Base-by-base conservation (phyloP, 2,113 vertebrate species). In the Gallinago undulata region DNA sequence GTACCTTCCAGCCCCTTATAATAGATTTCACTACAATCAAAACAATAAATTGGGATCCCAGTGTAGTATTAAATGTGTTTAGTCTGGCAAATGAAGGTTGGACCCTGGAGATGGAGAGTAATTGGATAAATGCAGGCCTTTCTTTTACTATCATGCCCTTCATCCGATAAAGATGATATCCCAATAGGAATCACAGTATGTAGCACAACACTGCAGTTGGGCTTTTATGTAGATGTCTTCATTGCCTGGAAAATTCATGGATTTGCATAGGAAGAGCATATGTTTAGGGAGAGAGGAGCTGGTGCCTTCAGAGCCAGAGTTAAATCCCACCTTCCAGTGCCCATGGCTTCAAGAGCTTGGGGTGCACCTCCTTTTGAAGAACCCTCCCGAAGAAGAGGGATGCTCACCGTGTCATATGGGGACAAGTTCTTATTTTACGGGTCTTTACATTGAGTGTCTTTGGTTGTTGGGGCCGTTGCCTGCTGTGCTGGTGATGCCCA, bases 1-100 rank as follows among this genome's bases (percentile, higher is more conserved):
- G 2, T 94, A 96, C 90, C 90, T 97, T 95, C 70, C 69, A 93
- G 77, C 90, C 89, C 63, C 83, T 96, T 91, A 63, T 95, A 89
- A 95, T 93, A 95, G 84, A 94, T 96, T 91, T 89, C 66, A 59
- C 74, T 87, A 55, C 60, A 95, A 92, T 93, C 92, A 96, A 97
- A 97, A 87, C 93, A 96, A 88, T 96, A 94, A 97, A 84, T 72
- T 15, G 35, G 90, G 66, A 95, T 96, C 94, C 82, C 91, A 92
- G 81, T 83, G 70, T 96, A 96, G 84, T 97, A 95, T 94, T 97
- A 92, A 87, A 97, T 84, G 81, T 92, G 68, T 95, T 94, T 89
- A 97, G 70, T 73, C 83, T 96, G 86, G 94, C 83, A 97, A 93
- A 93, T 94, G 90, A 96, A 90, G 53, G 73, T 81, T 97, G 93